Base-by-base conservation (phyloP, 1,140 invertebrate species). In the Lutraria rhynchaena region DNA sequence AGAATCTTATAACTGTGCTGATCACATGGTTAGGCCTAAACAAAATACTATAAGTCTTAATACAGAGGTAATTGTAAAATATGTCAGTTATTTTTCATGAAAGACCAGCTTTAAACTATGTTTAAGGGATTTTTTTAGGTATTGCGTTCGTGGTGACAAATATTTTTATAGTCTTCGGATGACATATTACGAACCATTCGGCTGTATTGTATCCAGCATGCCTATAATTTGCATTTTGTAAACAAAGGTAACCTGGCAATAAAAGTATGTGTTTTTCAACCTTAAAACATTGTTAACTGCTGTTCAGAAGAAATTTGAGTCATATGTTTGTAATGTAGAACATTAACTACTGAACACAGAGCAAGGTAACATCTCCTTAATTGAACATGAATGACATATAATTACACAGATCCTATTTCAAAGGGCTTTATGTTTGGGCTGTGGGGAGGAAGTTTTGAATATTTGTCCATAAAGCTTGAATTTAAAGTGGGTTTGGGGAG, bases 201-300 rank as follows among this genome's bases (percentile, higher is more conserved):
- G 35, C 75, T n/a, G 22, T 69, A 67, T 70, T 58, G 49, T 80
- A 31, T 69, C 35, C 19, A 24, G 29, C 1, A 17, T 70, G 49
- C 53, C 76, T 70, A 37, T 69, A 69, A 80, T 77, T 77, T 77
- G 60, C 63, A 80, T 80, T 80, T 80, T 33, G 76, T 80, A 70
- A 80, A 80, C 76, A 80, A 80, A 67, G 60, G 65, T 70, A 58
- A 60, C 27, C 17, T 24, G 5, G 63, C 65, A 80, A 63, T 80
- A 70, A 80, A 80, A 80, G 58, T 80, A 80, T 80, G 63, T 51
- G 63, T 58, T 67, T 53, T 55, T 80, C 46, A 53, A 69, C 46
- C 35, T 31, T 29, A 27, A 57, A 51, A 69, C 53, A 57, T 69
- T 67, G 46, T 51, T 35, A 67, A 80, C 33, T 70, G 76, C 60